These are phyloP conservation scores for Drosophila ambigua DNA, from an alignment of 1,140 invertebrate genomes.

Conservation along the genomic window DNA sequence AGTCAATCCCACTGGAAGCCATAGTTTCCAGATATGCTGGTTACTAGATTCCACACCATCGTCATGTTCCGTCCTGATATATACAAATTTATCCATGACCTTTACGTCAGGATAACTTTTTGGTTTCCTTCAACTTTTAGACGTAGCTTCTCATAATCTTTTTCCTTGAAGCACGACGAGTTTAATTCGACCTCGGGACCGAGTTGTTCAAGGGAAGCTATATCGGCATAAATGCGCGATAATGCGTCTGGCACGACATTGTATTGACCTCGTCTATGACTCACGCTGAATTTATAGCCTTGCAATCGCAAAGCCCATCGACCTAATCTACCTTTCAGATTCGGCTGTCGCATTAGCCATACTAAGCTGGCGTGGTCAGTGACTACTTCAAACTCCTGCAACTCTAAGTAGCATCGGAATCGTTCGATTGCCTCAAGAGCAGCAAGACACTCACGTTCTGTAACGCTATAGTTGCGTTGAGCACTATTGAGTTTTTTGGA, in stretches of 20 bases:
- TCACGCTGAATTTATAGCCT: slow-evolving; percentile 4
- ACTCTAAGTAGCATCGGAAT: slow-evolving; percentile 21
- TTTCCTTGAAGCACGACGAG: neutral
- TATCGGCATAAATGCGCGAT: slow-evolving; percentile 1
- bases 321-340: slow-evolving; percentile 3
- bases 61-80: no score
- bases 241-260: slow-evolving; percentile 12
- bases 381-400: slow-evolving; percentile 20
- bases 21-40: no score
- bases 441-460: slow-evolving; percentile 16
- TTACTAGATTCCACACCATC: no score
- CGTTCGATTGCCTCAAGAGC: slow-evolving; percentile 13
- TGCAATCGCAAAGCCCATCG: slow-evolving; percentile 7
- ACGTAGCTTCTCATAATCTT: neutral
- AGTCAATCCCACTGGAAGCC: no score
- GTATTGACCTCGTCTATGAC: slow-evolving; percentile 9
- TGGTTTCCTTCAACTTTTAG: neutral
- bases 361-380: slow-evolving; percentile 10
- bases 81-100: no score
- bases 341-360: slow-evolving; percentile 15
- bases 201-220: neutral
- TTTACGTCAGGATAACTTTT: no score
- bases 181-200: slow-evolving; percentile 1
- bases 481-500: slow-evolving; percentile 10
- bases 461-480: slow-evolving; percentile 9